Base-by-base conservation (phyloP, 2,113 vertebrate species). In the Cavia aperea region DNA sequence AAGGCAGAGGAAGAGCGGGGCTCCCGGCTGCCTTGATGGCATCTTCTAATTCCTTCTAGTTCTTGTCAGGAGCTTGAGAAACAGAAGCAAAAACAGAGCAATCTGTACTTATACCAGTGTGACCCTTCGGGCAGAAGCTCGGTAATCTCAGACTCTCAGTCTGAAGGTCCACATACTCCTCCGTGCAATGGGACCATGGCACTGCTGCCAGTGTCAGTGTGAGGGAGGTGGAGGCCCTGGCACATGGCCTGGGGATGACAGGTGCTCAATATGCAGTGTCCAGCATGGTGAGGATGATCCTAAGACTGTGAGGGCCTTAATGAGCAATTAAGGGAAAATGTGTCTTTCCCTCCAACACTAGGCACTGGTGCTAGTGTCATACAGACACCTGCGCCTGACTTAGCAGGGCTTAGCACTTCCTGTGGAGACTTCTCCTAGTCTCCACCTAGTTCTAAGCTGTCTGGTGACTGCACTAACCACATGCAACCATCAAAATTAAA, bases 201-300 rank as follows among this genome's bases (percentile, higher is more conserved):
- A 4, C 1, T 1, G 0, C 10, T 18, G 49, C 36, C 19, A 3
- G 70, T 13, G 15, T 36, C 14, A 4, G 29, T 7, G 3, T 0
- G 13, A 18, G 2, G 46, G 75, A 60, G 23, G 77, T 0, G 2
- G 39, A 81, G 88, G 1, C 18, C 39, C 13, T 3, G 65, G 33
- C 4, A 46, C 13, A 12, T 14, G 23, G 68, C 58, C 36, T 65
- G 66, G 60, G 78, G 86, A 14, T 29, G 78, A 65, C 36, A 33
- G 86, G 46, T 5, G 43, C 66, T 88, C 65, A 21, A 2, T 14
- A 4, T 15, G 77, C 11, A 4, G 58, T 19, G 7, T 15, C 23
- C 2, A 54, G 15, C 1, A 2, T 0, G 19, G 36, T 0, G 36
- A 75, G 13, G 93, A n/a, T 7, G 60, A 39, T 39, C 39, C 39